Conservation (phyloP, 1,140 invertebrate species). For the Drosophila pseudoananassae region DNA sequence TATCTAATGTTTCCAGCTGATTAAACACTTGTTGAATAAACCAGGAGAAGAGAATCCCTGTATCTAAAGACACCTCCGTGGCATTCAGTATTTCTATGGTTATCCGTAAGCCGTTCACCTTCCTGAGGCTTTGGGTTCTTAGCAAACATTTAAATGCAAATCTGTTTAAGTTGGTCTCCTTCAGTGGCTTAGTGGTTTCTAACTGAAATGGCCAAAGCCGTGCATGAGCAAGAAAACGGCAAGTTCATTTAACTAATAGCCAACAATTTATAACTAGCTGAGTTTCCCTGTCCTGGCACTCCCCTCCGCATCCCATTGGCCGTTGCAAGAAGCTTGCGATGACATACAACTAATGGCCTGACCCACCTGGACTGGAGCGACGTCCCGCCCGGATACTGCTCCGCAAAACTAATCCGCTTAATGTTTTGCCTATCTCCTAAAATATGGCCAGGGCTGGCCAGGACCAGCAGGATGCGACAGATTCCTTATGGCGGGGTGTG, state of each 20-base stretch:
- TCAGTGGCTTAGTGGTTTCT: slow-evolving; percentile 49
- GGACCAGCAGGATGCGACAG: slow-evolving; percentile 27
- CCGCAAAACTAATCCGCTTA: slow-evolving; percentile 77
- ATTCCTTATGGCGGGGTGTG: slow-evolving; percentile 15
- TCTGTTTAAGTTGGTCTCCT: slow-evolving; percentile 47
- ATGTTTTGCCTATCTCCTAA: slow-evolving; percentile 75
- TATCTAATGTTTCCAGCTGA: background rate
- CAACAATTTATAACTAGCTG: slow-evolving; percentile 76
- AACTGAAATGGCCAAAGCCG: slow-evolving; percentile 41
- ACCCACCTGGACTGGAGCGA: slow-evolving; percentile 9
- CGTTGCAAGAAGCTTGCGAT: slow-evolving; percentile 27
- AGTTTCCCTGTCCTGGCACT: slow-evolving; percentile 7
- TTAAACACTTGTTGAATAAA: background rate
- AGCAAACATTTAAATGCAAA: slow-evolving; percentile 46
- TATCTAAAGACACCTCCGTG: background rate
- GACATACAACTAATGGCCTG: slow-evolving; percentile 74
- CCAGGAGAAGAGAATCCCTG: background rate
- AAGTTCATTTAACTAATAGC: slow-evolving; percentile 82
- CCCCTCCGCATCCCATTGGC: slow-evolving; percentile 1
- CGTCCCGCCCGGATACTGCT: slow-evolving; percentile 10
- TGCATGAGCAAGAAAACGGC: slow-evolving; percentile 58
- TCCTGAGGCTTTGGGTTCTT: slow-evolving; percentile 40
- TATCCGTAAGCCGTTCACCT: slow-evolving; percentile 26
- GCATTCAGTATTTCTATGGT: background rate
- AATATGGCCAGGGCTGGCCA: slow-evolving; percentile 48